A percentile compares a stretch with the other conserved stretches of the same genome.
These are phyloP conservation scores for Neoaliturus tenellus DNA, from an alignment of 2,888 invertebrate species.

Conservation along the genomic window DNA sequence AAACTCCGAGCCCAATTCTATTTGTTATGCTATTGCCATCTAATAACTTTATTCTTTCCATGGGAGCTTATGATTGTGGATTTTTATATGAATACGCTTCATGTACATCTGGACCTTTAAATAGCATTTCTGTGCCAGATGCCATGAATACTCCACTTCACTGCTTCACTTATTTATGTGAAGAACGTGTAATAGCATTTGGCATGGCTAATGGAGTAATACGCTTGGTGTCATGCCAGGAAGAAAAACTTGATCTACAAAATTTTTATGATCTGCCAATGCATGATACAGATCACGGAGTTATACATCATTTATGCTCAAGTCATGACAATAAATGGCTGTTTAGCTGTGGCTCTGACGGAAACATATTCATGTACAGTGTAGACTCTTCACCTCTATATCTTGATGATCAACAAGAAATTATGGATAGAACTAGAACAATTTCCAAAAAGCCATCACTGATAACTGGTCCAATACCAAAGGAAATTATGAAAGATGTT, in stretches of 20 bases:
- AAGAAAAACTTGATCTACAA: slow-evolving; percentile 72
- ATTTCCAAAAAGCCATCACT: neutral
- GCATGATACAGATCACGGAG: slow-evolving; percentile 85
- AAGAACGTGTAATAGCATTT: slow-evolving; percentile 11
- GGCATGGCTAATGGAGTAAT: slow-evolving; percentile 77
- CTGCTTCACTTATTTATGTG: slow-evolving; percentile 24
- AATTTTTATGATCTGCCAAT: slow-evolving; percentile 83
- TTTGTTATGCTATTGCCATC: slow-evolving; percentile 75
- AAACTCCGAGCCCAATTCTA: slow-evolving; percentile 76
- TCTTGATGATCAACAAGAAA: neutral
- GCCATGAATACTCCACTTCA: slow-evolving; percentile 36
- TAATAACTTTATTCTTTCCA: slow-evolving; percentile 77
- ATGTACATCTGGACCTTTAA: slow-evolving; percentile 72
- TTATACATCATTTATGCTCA: slow-evolving; percentile 79
- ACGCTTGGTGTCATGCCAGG: slow-evolving; percentile 75
- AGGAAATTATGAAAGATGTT: slow-evolving; percentile 54
- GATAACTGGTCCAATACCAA: neutral
- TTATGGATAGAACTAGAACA: too few relatives aligned
- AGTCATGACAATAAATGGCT: slow-evolving; percentile 76
- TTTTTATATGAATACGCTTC: slow-evolving; percentile 79
- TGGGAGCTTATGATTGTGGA: slow-evolving; percentile 81
- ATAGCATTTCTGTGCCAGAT: neutral
- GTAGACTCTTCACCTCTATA: neutral
- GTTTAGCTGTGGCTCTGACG: slow-evolving; percentile 83
- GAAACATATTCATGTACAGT: slow-evolving; percentile 84